phyloP scores from a whole-genome alignment of 2,888 invertebrate species.

The Heteropelma amictum region DNA sequence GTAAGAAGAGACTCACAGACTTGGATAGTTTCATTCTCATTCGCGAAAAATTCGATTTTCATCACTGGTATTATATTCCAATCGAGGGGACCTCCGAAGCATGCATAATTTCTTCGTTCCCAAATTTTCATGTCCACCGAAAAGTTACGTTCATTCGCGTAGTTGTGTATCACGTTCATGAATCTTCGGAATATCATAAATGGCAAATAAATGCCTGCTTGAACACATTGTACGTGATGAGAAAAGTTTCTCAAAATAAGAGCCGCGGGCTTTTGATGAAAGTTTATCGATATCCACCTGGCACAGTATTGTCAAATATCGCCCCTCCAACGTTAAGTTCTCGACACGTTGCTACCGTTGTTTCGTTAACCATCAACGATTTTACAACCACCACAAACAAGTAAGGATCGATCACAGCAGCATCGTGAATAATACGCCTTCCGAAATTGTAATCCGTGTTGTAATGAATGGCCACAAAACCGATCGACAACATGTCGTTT shows the following conservation, averaged over 20 bases:
- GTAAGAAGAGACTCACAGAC: conserved; percentile 36
- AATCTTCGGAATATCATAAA: conserved; percentile 30
- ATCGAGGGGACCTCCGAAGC: conserved; percentile 33
- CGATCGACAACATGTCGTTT: conserved; percentile 46
- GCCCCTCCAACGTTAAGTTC: conserved; percentile 40
- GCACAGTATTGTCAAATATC: conserved; percentile 50
- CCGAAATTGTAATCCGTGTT: not conserved
- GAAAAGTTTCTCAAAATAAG: not conserved
- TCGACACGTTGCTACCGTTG: conserved; percentile 33
- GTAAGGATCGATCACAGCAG: conserved; percentile 47
- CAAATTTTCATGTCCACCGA: conserved; percentile 44
- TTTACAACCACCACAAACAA: conserved; percentile 44
- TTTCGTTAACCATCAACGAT: conserved; percentile 44
- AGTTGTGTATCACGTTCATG: conserved; percentile 20
- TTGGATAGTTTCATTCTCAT: conserved; percentile 24
- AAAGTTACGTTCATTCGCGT: conserved; percentile 37
- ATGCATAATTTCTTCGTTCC: conserved; percentile 28
- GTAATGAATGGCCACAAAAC: conserved; percentile 25
- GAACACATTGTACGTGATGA: not conserved
- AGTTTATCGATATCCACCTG: conserved; percentile 21
- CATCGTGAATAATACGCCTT: conserved; percentile 2
- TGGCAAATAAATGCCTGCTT: conserved; percentile 49
- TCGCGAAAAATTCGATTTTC: conserved; percentile 27
- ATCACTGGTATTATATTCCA: conserved; percentile 44
- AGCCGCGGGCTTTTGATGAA: not conserved